Base-by-base conservation (phyloP, 2,797 vertebrate species). In the Coregonus ussuriensis region DNA sequence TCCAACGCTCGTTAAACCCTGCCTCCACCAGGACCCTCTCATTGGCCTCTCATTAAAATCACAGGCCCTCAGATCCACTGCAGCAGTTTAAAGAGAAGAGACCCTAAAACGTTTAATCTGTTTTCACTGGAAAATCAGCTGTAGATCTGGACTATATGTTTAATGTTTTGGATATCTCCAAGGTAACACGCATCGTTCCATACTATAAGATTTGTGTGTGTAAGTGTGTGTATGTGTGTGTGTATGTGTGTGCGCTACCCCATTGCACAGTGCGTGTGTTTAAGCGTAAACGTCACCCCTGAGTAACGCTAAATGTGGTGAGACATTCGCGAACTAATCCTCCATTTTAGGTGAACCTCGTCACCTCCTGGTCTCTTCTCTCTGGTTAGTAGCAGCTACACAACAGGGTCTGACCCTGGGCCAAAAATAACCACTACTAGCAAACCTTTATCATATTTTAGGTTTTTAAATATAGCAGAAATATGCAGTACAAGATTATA, bases 1-100 rank as follows among this genome's bases (percentile, higher is more conserved):
- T 41, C 33, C 37, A 21, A 79, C 21, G 74, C 85, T 68, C 72
- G 83, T 90, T 88, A 85, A 90, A 84, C 79, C 71, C 81, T 3
- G 71, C 72, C 74, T 78, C 66, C 89, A 82, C 62, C 0, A 52
- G 59, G 51, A 47, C 77, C 75, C 73, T 74, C 69, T 65, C 74
- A 84, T 74, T 53, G 81, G 72, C 84, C 82, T 81, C 67, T 77
- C 70, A 35, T 77, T 79, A 80, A 80, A 62, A 71, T 67, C 47
- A 16, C 51, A 9, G 21, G 72, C 75, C 86, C 16, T 76, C 78
- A 81, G 82, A 87, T 86, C 81, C 71, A 77, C 82, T 78, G 74
- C 83, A 53, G 78, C 67, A 71, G 76, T 84, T 88, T 86, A 76
- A 87, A 83, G 80, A 85, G 62, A 37, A 75, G 76, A 81, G 75